Percentiles rank a stretch among this genome's conserved stretches.
These are phyloP conservation scores for Callimorpha dominula DNA, from an alignment of 2,888 invertebrate species.

Conservation along the genomic window DNA sequence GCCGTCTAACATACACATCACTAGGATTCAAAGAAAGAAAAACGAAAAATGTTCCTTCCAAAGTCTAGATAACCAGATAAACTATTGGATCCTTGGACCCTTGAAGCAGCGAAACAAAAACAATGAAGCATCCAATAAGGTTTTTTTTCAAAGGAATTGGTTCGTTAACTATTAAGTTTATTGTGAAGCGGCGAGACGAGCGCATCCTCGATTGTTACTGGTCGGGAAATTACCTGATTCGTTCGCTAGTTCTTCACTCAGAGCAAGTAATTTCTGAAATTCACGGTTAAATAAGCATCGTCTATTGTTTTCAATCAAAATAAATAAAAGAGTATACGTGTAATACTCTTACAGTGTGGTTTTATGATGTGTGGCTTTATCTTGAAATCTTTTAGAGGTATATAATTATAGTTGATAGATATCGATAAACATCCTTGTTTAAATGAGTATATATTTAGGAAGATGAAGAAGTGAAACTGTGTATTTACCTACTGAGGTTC, in stretches of 20 bases:
- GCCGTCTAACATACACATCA: neutral
- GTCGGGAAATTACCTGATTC: constrained; percentile 57
- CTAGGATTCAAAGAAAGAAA: neutral
- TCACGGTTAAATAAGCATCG: constrained; percentile 21
- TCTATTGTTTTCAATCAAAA: constrained; percentile 18
- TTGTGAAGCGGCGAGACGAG: constrained; percentile 40
- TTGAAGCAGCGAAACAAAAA: constrained; percentile 8
- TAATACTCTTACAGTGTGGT: neutral
- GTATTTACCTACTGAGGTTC: too few relatives aligned
- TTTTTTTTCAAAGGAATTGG: constrained; percentile 16
- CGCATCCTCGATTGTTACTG: constrained; percentile 46
- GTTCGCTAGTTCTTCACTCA: constrained; percentile 37
- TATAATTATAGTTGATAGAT: too few relatives aligned
- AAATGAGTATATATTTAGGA: too few relatives aligned
- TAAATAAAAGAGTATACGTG: neutral
- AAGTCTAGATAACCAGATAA: neutral
- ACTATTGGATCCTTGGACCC: neutral
- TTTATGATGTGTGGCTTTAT: too few relatives aligned
- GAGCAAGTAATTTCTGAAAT: constrained; percentile 33
- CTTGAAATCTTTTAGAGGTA: too few relatives aligned
- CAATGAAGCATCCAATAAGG: constrained; percentile 27
- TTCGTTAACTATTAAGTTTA: constrained; percentile 52
- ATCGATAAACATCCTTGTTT: too few relatives aligned
- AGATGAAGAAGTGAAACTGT: too few relatives aligned
- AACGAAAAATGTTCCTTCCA: neutral